Evolutionary conservation across 2,113 vertebrate species (phyloP).

Genomic region (Tor tambroides): DNA sequence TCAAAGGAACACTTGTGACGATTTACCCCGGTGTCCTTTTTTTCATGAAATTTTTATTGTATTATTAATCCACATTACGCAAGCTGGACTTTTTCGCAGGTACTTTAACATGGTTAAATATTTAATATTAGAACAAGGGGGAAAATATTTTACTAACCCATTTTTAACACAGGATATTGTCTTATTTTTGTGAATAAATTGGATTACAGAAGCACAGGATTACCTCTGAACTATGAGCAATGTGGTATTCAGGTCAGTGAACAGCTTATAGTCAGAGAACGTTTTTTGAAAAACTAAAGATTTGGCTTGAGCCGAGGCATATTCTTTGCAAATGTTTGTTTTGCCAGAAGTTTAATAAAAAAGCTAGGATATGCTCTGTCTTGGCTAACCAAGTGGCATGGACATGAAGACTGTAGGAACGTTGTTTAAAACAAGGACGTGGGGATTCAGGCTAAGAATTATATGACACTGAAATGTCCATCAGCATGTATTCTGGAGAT

Average conservation of each 20-base stretch:
- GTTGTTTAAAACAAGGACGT: neutral
- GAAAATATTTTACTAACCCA: neutral
- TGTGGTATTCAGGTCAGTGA: conserved; percentile 20
- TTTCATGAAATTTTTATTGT: too few species aligned
- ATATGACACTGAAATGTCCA: neutral
- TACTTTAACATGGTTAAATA: neutral
- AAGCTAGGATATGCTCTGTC: neutral
- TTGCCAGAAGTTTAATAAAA: conserved; percentile 13
- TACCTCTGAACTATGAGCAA: neutral
- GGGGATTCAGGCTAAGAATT: neutral
- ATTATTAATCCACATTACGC: neutral
- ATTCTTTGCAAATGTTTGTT: neutral
- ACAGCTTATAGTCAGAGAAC: neutral
- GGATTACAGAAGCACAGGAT: neutral
- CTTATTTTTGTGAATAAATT: conserved; percentile 14
- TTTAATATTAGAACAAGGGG: neutral
- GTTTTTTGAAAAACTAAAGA: neutral
- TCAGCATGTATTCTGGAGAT: neutral
- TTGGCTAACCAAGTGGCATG: neutral
- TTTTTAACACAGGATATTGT: conserved; percentile 1
- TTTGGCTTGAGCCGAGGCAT: neutral
- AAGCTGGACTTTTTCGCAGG: neutral
- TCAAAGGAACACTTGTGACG: neutral
- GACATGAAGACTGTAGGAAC: neutral
- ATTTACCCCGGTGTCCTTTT: neutral